Conservation (phyloP, 2,797 vertebrate species). For the Odontamblyopus lacepedii region DNA sequence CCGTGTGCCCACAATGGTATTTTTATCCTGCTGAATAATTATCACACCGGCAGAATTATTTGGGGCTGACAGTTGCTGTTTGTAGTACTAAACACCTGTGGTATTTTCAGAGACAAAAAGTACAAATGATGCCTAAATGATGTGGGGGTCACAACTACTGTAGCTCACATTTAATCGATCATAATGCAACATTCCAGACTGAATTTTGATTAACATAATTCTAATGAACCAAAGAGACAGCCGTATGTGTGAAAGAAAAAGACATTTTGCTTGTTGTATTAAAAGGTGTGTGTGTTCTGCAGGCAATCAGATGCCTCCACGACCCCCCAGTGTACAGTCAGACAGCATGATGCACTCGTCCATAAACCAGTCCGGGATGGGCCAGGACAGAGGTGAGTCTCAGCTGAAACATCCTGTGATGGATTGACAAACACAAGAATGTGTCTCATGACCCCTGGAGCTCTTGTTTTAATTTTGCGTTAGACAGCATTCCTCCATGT, state of each 20-base stretch:
- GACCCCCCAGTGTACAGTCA: constrained; percentile 96
- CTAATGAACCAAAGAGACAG: constrained; percentile 28
- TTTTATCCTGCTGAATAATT: neutral
- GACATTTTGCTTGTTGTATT: neutral
- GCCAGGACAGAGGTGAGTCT: constrained; percentile 90
- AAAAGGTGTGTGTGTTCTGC: constrained; percentile 20
- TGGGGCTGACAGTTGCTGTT: constrained; percentile 1
- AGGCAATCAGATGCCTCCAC: constrained; percentile 98
- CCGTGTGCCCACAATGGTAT: neutral
- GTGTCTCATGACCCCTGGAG: constrained; percentile 9
- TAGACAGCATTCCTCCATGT: constrained; percentile 24
- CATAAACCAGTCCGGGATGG: constrained; percentile 92
- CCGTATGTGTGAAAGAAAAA: constrained; percentile 5
- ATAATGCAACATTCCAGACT: constrained; percentile 39
- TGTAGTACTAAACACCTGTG: constrained; percentile 23
- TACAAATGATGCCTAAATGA: constrained; percentile 16
- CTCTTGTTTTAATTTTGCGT: constrained; percentile 31
- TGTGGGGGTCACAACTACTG: constrained; percentile 18
- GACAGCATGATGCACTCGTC: constrained; percentile 94
- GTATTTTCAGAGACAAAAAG: constrained; percentile 44
- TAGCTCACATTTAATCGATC: constrained; percentile 35
- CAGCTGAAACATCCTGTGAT: neutral
- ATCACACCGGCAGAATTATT: neutral
- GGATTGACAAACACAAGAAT: neutral
- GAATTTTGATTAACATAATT: constrained; percentile 34